A percentile compares a stretch with the other conserved stretches of the same genome.
Conservation (phyloP, 2,797 vertebrate species). For the Arrhamphus sclerolepis region DNA sequence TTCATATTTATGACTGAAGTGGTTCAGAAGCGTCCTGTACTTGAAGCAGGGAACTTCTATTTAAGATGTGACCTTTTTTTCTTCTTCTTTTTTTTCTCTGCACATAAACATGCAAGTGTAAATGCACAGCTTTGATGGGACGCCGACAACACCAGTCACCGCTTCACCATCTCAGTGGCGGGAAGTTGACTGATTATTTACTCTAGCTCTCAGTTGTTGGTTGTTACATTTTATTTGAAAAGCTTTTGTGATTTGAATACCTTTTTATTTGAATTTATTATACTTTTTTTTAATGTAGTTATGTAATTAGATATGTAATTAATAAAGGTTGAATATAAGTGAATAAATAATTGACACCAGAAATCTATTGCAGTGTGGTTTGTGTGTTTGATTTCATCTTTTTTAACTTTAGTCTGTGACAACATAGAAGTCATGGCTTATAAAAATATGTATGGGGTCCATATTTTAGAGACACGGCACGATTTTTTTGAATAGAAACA, state of each 20-base stretch:
- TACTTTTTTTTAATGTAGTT: slow-evolving; percentile 57
- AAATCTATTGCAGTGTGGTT: neutral
- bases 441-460: no score
- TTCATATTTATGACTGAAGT: slow-evolving; percentile 63
- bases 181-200: slow-evolving; percentile 1
- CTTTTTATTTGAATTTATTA: slow-evolving; percentile 56
- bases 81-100: slow-evolving; percentile 34
- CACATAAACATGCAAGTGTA: slow-evolving; percentile 24
- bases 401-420: neutral
- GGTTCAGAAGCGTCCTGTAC: slow-evolving; percentile 66
- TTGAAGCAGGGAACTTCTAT: slow-evolving; percentile 69
- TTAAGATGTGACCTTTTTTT: slow-evolving; percentile 34
- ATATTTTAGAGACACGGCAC: no score
- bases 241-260: slow-evolving; percentile 61
- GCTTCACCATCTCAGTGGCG: neutral
- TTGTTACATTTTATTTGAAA: slow-evolving; percentile 46
- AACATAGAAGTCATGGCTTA: no score
- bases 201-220: slow-evolving; percentile 14
- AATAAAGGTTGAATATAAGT: slow-evolving; percentile 47
- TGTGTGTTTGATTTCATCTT: neutral
- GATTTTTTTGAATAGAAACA: no score
- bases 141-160: neutral
- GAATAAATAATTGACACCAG: slow-evolving; percentile 51
- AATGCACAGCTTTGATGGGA: slow-evolving; percentile 16
- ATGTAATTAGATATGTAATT: slow-evolving; percentile 42